Conservation (phyloP, 2,888 invertebrate species). For the Nyleta sp. region DNA sequence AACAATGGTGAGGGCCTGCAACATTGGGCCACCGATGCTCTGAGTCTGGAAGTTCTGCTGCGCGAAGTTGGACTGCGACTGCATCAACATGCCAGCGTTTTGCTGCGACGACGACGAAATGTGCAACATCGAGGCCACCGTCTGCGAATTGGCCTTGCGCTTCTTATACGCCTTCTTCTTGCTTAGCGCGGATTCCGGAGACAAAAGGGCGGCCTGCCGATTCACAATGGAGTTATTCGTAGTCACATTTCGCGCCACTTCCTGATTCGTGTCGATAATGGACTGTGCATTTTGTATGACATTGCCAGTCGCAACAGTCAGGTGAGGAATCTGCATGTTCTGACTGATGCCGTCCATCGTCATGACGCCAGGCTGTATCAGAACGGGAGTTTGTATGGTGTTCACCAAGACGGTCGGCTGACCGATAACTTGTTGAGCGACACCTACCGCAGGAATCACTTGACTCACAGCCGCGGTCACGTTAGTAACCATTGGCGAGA, state of each 20-base stretch:
- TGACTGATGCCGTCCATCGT: slow-evolving; percentile 90
- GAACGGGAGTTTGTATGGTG: slow-evolving; percentile 89
- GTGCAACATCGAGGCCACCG: slow-evolving; percentile 88
- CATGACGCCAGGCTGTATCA: slow-evolving; percentile 91
- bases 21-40: slow-evolving; percentile 87
- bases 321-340: slow-evolving; percentile 87
- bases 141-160: slow-evolving; percentile 87
- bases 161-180: slow-evolving; percentile 86
- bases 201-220: slow-evolving; percentile 83
- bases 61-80: slow-evolving; percentile 84
- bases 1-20: slow-evolving; percentile 90
- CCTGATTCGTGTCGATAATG: slow-evolving; percentile 82
- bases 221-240: slow-evolving; percentile 74
- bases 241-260: slow-evolving; percentile 74
- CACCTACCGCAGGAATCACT: slow-evolving; percentile 86
- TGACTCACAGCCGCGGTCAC: slow-evolving; percentile 87
- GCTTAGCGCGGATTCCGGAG: slow-evolving; percentile 87
- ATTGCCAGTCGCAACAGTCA: slow-evolving; percentile 86
- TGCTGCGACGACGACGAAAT: slow-evolving; percentile 86
- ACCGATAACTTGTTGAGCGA: slow-evolving; percentile 87
- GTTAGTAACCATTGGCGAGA: slow-evolving; percentile 86
- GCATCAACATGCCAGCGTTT: slow-evolving; percentile 86
- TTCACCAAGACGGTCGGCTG: slow-evolving; percentile 92
- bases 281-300: slow-evolving; percentile 85
- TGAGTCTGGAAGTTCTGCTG: slow-evolving; percentile 90